Percentiles rank a stretch among this genome's conserved stretches.
Conservation (phyloP, 1,140 invertebrate genomes). For the Bombus sylvicola region DNA sequence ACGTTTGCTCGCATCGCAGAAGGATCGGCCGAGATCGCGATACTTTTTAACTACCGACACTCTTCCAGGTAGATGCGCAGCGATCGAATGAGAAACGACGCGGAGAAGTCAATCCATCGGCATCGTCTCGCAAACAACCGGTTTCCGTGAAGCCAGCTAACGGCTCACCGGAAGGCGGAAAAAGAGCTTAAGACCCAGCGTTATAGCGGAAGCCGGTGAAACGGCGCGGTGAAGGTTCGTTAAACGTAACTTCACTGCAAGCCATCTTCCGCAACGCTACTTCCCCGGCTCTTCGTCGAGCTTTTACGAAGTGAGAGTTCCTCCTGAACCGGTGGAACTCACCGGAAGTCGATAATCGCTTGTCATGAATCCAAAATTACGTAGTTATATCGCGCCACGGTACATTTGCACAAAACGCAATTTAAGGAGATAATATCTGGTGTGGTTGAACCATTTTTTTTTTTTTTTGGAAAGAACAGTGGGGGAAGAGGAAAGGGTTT, state of each 20-base stretch:
- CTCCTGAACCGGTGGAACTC: not conserved
- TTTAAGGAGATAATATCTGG: conserved; percentile 26
- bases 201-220: conserved; percentile 36
- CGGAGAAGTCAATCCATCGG: not conserved
- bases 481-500: no score
- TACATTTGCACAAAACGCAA: conserved; percentile 14
- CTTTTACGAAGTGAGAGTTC: conserved; percentile 16
- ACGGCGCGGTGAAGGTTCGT: conserved; percentile 41
- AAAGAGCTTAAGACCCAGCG: conserved; percentile 16
- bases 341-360: conserved; percentile 49
- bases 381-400: not conserved
- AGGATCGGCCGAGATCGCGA: not conserved
- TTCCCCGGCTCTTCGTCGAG: not conserved
- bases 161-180: conserved; percentile 5
- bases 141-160: not conserved
- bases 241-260: conserved; percentile 37
- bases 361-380: conserved; percentile 49
- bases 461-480: not conserved
- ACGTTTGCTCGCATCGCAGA: not conserved
- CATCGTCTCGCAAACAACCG: conserved; percentile 18
- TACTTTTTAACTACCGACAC: not conserved
- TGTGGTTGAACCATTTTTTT: not conserved
- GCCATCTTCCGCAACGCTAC: conserved; percentile 7
- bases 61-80: not conserved
- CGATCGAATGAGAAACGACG: not conserved